Base-by-base conservation (phyloP, 2,888 invertebrate species). In the Theodoxus fluviatilis region DNA sequence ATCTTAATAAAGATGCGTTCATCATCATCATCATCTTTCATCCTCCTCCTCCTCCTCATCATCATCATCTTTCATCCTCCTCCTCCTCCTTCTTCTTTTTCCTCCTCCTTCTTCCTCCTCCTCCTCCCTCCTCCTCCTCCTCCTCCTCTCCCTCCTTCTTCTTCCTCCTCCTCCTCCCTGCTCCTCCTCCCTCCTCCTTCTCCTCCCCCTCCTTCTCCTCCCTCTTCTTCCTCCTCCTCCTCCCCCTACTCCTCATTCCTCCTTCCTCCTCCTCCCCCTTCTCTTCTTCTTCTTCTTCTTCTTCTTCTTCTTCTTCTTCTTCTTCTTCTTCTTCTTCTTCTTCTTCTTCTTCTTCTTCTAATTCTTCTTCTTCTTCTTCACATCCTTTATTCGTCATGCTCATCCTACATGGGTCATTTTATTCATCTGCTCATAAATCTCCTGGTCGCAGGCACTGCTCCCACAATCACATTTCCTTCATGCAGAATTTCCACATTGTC, bases 241-340 rank as follows among this genome's bases (percentile, higher is more conserved):
- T 35, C 35, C 43, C 28, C 40, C 38, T 35, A 35, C 25, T 25
- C 64, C 2, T 59, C 66, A 22, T 61, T 40, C 31, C 49, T 37
- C 18, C 61, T 61, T 12, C 25, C n/a, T 3, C 15, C 28, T 28
- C 15, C 28, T 28, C 25, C 15, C 3, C 25, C 57, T 38, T 64
- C 3, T 38, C n/a, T n/a, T 38, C 22, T 37, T 38, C n/a, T 38
- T 64, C 37, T 64, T 4, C 9, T 38, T 40, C n/a, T 38, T 38
- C 64, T 43, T 59, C 7, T 59, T 28, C 9, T 28, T 59, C 25
- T 31, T 59, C n/a, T 25, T 28, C 7, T 25, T 59, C 28, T 9
- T 28, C 28, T 31, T 59, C 43, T 65, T n/a, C 31, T 65, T 33
- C 12, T 35, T 68, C n/a, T 57, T 15, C n/a, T n/a, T 25, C 40